Evolutionary conservation across 1,140 invertebrate genomes (phyloP).

Genomic region (Drosophila nigromelanica): DNA sequence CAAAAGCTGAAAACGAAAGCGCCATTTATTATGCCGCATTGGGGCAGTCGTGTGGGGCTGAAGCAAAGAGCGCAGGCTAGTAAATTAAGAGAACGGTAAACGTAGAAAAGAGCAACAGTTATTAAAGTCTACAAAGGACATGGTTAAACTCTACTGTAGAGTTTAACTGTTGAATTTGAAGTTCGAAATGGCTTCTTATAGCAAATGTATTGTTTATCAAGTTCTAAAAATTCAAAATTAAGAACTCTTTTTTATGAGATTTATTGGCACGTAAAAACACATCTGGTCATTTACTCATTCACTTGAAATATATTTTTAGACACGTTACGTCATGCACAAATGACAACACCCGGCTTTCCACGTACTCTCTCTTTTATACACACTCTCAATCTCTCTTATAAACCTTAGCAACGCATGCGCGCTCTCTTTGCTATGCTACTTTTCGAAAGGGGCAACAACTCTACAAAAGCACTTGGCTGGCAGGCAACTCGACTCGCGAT

Average conservation of each 20-base stretch:
- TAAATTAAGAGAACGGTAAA: conserved; percentile 20
- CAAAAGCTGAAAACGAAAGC: conserved; percentile 74
- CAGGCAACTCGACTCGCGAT: conserved; percentile 16
- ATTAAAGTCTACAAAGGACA: conserved; percentile 28
- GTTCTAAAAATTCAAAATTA: too few relatives aligned
- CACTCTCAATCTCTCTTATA: conserved; percentile 48
- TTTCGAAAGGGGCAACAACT: conserved; percentile 30
- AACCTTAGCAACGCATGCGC: conserved; percentile 56
- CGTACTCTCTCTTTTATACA: background rate
- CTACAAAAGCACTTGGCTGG: conserved; percentile 40
- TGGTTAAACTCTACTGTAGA: conserved; percentile 43
- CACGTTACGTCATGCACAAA: conserved; percentile 64
- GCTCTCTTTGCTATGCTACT: background rate
- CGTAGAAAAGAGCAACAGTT: conserved; percentile 17
- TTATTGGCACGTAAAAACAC: too few relatives aligned
- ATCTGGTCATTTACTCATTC: too few relatives aligned
- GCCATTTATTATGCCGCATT: conserved; percentile 33
- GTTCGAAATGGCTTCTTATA: too few relatives aligned
- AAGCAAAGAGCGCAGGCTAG: conserved; percentile 6
- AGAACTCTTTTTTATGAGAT: too few relatives aligned
- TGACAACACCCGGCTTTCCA: conserved; percentile 63
- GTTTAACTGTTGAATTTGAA: conserved; percentile 65
- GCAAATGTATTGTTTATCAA: too few relatives aligned
- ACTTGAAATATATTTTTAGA: conserved; percentile 23
- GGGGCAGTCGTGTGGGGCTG: background rate